Evolutionary conservation across 37 sponge, comb jelly and placozoan genomes (phyloP), one percentile per base, ranked within the genome.

Genomic region (Halisarca cf. caerulea): DNA sequence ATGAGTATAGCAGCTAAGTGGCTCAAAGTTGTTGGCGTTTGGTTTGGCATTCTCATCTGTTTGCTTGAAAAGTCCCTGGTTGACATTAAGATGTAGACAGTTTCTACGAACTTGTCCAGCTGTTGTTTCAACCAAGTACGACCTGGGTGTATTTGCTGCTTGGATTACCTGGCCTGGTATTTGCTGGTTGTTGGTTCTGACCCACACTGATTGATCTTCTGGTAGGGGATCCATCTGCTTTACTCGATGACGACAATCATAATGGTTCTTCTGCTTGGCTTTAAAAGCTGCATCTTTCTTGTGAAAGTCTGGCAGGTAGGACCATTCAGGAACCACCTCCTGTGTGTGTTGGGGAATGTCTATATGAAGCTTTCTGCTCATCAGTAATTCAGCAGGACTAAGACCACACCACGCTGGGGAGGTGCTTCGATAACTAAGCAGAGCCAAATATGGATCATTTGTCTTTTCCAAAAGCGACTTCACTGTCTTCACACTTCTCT

Each of bases 31-130:
- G 51, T 47, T 47, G 51, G 6, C 51, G 6, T 11, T 11, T n/a
- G n/a, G n/a, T n/a, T n/a, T n/a, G n/a, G n/a, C n/a, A n/a, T n/a
- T n/a, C n/a, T n/a, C n/a, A n/a, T n/a, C n/a, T n/a, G n/a, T n/a
- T n/a, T n/a, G n/a, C n/a, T n/a, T n/a, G n/a, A n/a, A n/a, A n/a
- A n/a, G n/a, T 14, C 51, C 11, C 11, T 11, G 51, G n/a, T 62
- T 62, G 64, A 62, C n/a, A 30, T 20, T 24, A 2, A 43, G 45
- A 21, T 43, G 42, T 23, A 20, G 18, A 1, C 25, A 44, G 77
- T 74, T 74, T 38, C 77, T 74, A 2, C 77, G 42, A 1, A 74
- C 77, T 37, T 39, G 40, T 39, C 77, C 77, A 74, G 77, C 18
- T 2, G 43, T 42, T 17, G 77, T 74, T 25, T 74, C 77, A 23